Evolutionary conservation across 2,113 vertebrate genomes (phyloP).

Genomic region (Macquaria ambigua): DNA sequence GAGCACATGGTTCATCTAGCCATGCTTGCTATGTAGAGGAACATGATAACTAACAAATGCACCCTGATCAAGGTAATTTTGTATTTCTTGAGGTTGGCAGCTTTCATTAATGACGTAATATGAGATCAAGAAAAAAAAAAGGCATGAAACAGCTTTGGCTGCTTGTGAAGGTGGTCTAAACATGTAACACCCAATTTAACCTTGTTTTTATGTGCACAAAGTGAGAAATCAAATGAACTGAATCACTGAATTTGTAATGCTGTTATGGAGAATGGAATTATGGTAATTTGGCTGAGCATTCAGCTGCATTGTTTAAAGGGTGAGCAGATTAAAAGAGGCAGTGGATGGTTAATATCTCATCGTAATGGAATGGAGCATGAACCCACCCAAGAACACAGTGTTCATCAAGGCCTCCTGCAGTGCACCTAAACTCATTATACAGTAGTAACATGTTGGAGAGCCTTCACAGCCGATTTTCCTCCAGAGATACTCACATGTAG

Average conservation of each 20-base stretch:
- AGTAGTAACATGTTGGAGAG: constrained; percentile 20
- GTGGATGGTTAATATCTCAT: constrained; percentile 70
- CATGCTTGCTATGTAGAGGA: constrained; percentile 37
- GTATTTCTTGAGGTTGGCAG: constrained; percentile 56
- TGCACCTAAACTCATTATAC: constrained; percentile 58
- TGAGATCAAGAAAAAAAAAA: constrained; percentile 42
- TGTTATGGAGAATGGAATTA: constrained; percentile 73
- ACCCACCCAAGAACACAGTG: constrained; percentile 49
- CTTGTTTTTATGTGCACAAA: constrained; percentile 70
- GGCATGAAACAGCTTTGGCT: constrained; percentile 22
- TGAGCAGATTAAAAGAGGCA: constrained; percentile 66
- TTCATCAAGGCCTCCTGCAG: constrained; percentile 36
- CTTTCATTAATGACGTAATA: constrained; percentile 58
- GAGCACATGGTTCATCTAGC: constrained; percentile 50
- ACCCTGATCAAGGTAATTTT: constrained; percentile 61
- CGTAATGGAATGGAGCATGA: constrained; percentile 61
- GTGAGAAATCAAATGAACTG: constrained; percentile 75
- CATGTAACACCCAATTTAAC: constrained; percentile 69
- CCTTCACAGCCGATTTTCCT: constrained; percentile 36
- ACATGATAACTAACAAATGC: constrained; percentile 63
- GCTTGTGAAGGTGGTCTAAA: constrained; percentile 62
- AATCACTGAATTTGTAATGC: constrained; percentile 77
- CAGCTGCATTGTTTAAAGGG: constrained; percentile 71
- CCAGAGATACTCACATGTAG: constrained; percentile 23
- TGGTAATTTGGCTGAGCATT: constrained; percentile 71